Evolutionary conservation across 2,888 invertebrate species (phyloP), one percentile per base, ranked within the genome.

Genomic region (Athrips mouffetella): DNA sequence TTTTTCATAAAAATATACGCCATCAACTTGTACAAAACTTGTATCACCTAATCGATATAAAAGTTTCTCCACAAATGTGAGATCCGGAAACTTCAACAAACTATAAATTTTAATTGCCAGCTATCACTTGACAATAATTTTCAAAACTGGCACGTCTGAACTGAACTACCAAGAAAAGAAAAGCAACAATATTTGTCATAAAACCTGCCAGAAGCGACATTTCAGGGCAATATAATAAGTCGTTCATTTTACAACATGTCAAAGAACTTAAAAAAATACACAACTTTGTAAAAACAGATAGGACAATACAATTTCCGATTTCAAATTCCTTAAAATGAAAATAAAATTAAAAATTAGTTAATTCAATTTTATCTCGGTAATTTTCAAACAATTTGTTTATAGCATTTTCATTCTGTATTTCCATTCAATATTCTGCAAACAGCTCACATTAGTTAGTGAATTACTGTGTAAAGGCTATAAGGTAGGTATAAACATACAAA

Each of bases 171-270:
- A 47, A 30, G 29, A 35, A 21, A 44, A 37, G 27, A 21, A 48
- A 21, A 21, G 21, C 13, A 33, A 42, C 47, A 39, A 31, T 31
- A 21, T 39, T 37, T 7, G 47, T 50, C 47, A 50, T 50, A 50
- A 50, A 50, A 50, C 21, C 40, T n/a, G 23, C 25, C 27, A 33
- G 29, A 33, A 35, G 47, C 37, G 35, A 48, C 50, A 50, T 50
- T 50, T 50, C 41, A 46, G 47, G 37, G 49, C 31, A 30, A 49
- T 52, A 51, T 49, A 51, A 51, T 50, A 49, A 47, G 45, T 33
- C 50, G 49, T 54, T 54, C 39, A 48, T 48, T 54, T 54, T 48
- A 54, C 50, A 51, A 50, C 51, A 51, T 51, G 54, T 30, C 51
- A 51, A 51, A 51, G 48, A 53, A 40, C 42, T 37, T 47, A 25